Evolutionary conservation across 2,113 vertebrate species (phyloP), one percentile per base, ranked within the genome.

Genomic region (Psephotus haematonotus): DNA sequence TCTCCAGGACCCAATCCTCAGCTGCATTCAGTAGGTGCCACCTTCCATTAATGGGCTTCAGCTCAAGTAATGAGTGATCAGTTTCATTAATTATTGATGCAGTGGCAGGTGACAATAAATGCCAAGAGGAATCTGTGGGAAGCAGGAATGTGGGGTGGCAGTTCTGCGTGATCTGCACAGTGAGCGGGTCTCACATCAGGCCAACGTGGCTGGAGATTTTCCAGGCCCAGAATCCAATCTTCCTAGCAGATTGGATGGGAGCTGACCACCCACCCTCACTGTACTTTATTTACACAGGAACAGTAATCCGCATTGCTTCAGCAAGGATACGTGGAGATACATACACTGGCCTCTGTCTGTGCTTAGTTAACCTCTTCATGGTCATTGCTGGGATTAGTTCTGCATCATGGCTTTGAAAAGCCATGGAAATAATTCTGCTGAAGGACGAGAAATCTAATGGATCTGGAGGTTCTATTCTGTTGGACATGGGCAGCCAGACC

Each of bases 201-300:
- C 57, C 52, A 67, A 16, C 7, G 2, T 8, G 72, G 62, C 65
- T 63, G 83, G 88, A 79, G 83, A 2, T 50, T 35, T 87, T 91
- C 88, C 92, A 83, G 78, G 33, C 37, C 64, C 53, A 50, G 78
- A 78, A 82, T 49, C 24, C 12, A 43, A 33, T 69, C 72, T 74
- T 74, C 83, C 8, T 5, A 46, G 80, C 33, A 68, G 37, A 68
- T 28, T 31, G 72, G 47, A 31, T 57, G 79, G 67, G 83, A 88
- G 43, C 79, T 88, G 92, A 82, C 83, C 79, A 91, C 83, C 79
- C 83, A 79, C 78, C n/a, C 60, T 94, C 53, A 16, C 78, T 28
- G 8, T 15, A 78, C 72, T 91, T 91, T 91, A 79, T 94, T 91
- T 91, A 79, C 67, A 53, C 60, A 83, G 79, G 28, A 57, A 46